A percentile compares a stretch with the other conserved stretches of the same genome.
phyloP scores from a whole-genome alignment of 2,113 vertebrate species.

The Steatornis caripensis region DNA sequence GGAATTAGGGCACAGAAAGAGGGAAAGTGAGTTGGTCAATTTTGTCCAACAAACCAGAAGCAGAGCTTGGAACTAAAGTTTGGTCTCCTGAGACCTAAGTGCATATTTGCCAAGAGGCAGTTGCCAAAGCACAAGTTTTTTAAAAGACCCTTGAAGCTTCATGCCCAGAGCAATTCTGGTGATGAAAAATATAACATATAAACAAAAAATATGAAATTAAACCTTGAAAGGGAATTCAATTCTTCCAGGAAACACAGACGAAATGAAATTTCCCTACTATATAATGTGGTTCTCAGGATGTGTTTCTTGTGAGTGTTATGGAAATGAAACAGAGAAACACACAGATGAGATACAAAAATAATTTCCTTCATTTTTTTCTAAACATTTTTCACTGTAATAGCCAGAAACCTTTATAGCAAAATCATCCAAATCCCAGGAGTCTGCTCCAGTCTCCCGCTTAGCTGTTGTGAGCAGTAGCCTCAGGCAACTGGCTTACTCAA shows the following conservation, averaged over 20 bases:
- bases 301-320: background rate
- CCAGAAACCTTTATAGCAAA: background rate
- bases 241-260: background rate
- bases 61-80: background rate
- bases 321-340: background rate
- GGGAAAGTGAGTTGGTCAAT: background rate
- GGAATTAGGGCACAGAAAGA: background rate
- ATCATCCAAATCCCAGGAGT: background rate
- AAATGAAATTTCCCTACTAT: background rate
- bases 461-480: background rate
- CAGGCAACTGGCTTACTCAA: background rate
- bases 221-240: background rate
- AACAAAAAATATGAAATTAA: background rate
- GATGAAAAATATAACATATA: background rate
- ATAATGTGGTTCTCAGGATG: background rate
- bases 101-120: background rate
- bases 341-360: background rate
- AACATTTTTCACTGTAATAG: background rate
- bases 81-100: background rate
- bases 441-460: background rate
- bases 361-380: background rate
- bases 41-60: background rate
- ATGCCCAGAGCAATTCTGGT: background rate
- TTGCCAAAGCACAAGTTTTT: background rate
- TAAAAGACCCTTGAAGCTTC: background rate